phyloP scores from a whole-genome alignment of 2,113 vertebrate species.

The Alligator mississippiensis region DNA sequence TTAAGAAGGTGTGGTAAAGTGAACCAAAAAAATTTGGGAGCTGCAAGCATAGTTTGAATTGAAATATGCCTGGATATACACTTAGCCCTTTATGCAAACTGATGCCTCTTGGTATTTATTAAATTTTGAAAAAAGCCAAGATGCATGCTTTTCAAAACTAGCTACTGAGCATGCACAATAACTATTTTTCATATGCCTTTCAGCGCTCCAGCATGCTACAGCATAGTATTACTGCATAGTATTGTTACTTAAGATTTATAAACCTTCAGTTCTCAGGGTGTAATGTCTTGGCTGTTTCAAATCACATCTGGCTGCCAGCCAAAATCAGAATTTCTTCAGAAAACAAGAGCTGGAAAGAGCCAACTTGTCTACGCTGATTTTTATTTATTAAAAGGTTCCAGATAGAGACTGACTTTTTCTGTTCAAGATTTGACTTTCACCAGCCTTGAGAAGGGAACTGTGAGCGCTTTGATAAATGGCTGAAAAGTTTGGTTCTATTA shows the following conservation, averaged over 20 bases:
- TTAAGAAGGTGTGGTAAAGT: slow-evolving; percentile 6
- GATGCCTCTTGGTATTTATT: slow-evolving; percentile 59
- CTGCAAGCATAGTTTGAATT: slow-evolving; percentile 7
- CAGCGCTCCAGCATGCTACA: slow-evolving; percentile 63
- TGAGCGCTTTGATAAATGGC: slow-evolving; percentile 44
- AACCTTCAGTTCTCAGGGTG: slow-evolving; percentile 67
- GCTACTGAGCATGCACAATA: slow-evolving; percentile 58
- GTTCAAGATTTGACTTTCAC: slow-evolving; percentile 72
- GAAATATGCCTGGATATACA: slow-evolving; percentile 25
- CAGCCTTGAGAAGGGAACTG: slow-evolving; percentile 49
- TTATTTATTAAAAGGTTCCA: slow-evolving; percentile 51
- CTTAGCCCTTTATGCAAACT: slow-evolving; percentile 37
- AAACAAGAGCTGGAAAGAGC: slow-evolving; percentile 62
- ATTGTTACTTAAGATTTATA: slow-evolving; percentile 70
- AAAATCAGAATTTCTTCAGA: slow-evolving; percentile 66
- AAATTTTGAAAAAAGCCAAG: slow-evolving; percentile 58
- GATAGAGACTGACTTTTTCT: slow-evolving; percentile 56
- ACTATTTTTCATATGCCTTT: slow-evolving; percentile 73
- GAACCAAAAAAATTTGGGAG: slow-evolving; percentile 10
- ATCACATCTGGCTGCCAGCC: slow-evolving; percentile 67
- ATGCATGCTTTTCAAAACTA: slow-evolving; percentile 18
- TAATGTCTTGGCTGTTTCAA: slow-evolving; percentile 64
- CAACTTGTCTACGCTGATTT: slow-evolving; percentile 65
- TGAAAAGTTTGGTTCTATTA: slow-evolving; percentile 45
- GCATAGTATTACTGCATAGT: slow-evolving; percentile 68